These are phyloP conservation scores for Drosophila stalkeri DNA, from an alignment of 2,888 invertebrate species.

Conservation along the genomic window DNA sequence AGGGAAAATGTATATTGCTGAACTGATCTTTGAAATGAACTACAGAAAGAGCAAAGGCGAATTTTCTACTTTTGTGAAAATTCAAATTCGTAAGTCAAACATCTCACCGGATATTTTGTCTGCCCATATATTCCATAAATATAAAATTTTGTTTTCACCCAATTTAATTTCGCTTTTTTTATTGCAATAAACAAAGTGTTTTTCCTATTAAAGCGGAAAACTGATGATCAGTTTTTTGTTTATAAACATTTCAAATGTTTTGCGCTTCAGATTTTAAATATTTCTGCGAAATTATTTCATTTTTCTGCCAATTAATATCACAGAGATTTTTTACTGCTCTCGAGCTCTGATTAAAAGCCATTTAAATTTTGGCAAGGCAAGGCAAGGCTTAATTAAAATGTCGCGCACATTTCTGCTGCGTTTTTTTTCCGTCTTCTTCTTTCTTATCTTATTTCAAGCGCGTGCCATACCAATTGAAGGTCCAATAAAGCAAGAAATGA, in stretches of 20 bases:
- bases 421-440: background rate
- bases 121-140: constrained; percentile 28
- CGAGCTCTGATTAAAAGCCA: constrained; percentile 67
- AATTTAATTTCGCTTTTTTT: constrained; percentile 11
- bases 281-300: constrained; percentile 12
- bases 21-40: background rate
- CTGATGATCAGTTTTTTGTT: constrained; percentile 21
- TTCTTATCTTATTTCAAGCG: constrained; percentile 42
- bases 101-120: constrained; percentile 34
- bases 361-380: constrained; percentile 62
- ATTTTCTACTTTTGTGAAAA: background rate
- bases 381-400: constrained; percentile 82
- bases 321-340: constrained; percentile 38
- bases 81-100: constrained; percentile 10
- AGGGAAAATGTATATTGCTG: background rate
- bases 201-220: constrained; percentile 25
- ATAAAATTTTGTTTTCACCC: constrained; percentile 3
- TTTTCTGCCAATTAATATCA: constrained; percentile 34
- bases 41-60: background rate
- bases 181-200: constrained; percentile 28
- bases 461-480: constrained; percentile 59
- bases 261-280: constrained; percentile 5
- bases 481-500: constrained; percentile 20
- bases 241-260: constrained; percentile 41
- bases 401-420: constrained; percentile 83